These are phyloP conservation scores for Amphiura filiformis DNA, from an alignment of 35 echinoderm and acorn worm species.

Conservation along the genomic window DNA sequence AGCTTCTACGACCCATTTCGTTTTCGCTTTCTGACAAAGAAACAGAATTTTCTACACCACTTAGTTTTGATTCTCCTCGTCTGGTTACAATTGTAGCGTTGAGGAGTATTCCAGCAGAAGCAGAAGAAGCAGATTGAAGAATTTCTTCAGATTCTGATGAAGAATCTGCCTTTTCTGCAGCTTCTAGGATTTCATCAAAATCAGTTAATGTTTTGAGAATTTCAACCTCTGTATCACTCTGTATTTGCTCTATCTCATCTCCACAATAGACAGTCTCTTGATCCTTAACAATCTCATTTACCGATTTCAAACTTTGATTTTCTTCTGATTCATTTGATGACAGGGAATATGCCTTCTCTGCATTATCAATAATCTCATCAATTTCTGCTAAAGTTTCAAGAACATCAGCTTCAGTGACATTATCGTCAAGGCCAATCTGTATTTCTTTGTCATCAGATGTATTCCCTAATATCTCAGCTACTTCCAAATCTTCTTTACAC, in stretches of 20 bases:
- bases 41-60: not conserved
- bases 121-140: not conserved
- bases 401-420: not conserved
- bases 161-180: slow-evolving; percentile 5
- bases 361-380: not conserved
- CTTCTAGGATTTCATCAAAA: not conserved
- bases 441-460: not conserved
- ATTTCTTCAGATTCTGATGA: not conserved
- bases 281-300: no score
- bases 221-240: not conserved
- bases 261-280: no score
- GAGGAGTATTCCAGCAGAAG: no score
- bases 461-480: not conserved
- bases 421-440: not conserved
- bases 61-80: not conserved
- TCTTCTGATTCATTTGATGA: not conserved
- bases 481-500: not conserved
- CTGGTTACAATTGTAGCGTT: not conserved
- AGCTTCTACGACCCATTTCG: not conserved
- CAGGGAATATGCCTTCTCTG: not conserved
- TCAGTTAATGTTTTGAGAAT: not conserved
- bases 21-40: not conserved
- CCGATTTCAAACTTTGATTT: no score
- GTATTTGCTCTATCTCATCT: no score
- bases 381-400: not conserved